These are phyloP conservation scores for Donacobius atricapilla DNA, from an alignment of 2,113 vertebrate genomes.

Conservation along the genomic window DNA sequence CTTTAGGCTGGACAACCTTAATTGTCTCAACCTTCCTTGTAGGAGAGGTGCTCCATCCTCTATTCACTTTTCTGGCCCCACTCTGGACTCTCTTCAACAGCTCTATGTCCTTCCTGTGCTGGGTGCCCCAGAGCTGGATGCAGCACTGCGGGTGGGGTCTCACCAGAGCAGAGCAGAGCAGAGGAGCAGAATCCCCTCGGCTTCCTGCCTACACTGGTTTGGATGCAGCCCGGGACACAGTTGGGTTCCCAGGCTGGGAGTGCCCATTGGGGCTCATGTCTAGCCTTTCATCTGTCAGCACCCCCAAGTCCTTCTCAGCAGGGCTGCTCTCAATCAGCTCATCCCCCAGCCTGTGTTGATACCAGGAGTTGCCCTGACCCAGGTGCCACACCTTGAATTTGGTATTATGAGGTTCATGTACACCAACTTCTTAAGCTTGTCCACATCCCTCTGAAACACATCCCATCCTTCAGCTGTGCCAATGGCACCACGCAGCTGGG, in stretches of 20 bases:
- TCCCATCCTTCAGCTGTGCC: neutral
- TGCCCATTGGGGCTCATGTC: neutral
- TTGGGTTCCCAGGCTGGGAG: neutral
- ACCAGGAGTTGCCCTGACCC: neutral
- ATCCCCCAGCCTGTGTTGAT: neutral
- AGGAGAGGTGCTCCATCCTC: neutral
- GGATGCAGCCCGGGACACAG: neutral
- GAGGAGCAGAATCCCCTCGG: neutral
- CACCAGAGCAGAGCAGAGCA: neutral
- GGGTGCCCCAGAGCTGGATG: neutral
- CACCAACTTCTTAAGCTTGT: neutral
- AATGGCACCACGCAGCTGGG: rapidly evolving
- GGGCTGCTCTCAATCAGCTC: neutral
- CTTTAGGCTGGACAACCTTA: neutral
- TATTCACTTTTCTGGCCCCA: neutral
- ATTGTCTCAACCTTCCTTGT: neutral
- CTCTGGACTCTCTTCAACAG: neutral
- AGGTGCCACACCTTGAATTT: neutral
- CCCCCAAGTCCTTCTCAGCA: neutral
- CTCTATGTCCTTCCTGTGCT: neutral
- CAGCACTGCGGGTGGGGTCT: neutral
- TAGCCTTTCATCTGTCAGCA: neutral
- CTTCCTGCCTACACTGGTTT: rapidly evolving
- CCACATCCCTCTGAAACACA: neutral
- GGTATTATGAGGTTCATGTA: neutral